These are phyloP conservation scores for Chironomus striatipennis DNA, from an alignment of 1,140 invertebrate species.

Conservation along the genomic window DNA sequence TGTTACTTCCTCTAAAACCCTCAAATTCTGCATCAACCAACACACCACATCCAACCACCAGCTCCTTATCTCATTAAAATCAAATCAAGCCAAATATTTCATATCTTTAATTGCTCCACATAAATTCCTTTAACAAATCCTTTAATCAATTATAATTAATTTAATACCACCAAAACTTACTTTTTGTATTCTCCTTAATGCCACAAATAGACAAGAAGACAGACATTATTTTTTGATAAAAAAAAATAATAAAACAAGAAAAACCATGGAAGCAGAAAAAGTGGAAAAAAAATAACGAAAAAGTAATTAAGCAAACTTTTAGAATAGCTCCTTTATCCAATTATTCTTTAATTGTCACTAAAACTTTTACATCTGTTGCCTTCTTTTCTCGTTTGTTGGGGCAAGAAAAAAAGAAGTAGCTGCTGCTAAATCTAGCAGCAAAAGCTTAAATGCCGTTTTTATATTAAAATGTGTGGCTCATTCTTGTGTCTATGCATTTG, in stretches of 20 bases:
- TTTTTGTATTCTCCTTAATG: background rate
- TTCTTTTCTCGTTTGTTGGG: background rate
- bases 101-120: too few species aligned
- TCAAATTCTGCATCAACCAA: too few species aligned
- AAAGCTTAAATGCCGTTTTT: background rate
- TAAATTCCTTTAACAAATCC: background rate
- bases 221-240: too few species aligned
- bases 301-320: conserved; percentile 2
- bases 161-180: background rate
- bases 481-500: background rate
- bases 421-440: background rate
- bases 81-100: too few species aligned
- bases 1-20: too few species aligned
- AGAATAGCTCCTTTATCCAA: background rate
- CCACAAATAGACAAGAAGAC: too few species aligned
- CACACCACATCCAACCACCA: too few species aligned
- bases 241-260: too few species aligned
- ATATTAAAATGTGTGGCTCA: conserved; percentile 7
- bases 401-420: too few species aligned
- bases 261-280: background rate
- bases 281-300: background rate
- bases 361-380: conserved; percentile 17
- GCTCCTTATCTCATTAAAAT: too few species aligned
- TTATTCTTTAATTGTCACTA: conserved; percentile 23
- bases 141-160: background rate